A percentile compares a stretch with the other conserved stretches of the same genome.
Evolutionary conservation across 2,113 vertebrate species (phyloP).

Genomic region (Hippocampus mohnikei): DNA sequence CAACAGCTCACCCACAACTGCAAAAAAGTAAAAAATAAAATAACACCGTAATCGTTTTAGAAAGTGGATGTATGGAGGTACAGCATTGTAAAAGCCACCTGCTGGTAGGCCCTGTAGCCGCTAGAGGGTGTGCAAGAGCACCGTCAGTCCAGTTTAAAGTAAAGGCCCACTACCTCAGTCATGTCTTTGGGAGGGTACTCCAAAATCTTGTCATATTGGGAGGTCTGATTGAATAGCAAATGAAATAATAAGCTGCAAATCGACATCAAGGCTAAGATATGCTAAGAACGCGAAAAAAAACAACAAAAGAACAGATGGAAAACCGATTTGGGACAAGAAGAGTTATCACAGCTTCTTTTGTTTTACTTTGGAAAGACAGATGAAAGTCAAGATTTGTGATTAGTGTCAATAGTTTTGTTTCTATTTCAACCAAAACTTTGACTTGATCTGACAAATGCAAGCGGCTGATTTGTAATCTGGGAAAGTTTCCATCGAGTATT

Average conservation of each 20-base stretch:
- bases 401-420: not conserved
- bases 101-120: not conserved
- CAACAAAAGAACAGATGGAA: not conserved
- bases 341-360: not conserved
- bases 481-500: constrained; percentile 1
- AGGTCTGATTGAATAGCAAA: not conserved
- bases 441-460: not conserved
- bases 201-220: not conserved
- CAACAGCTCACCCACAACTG: too few species aligned
- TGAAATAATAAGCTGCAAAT: not conserved
- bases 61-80: too few species aligned
- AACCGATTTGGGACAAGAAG: not conserved
- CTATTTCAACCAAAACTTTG: not conserved
- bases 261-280: not conserved
- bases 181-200: not conserved
- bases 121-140: not conserved
- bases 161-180: not conserved
- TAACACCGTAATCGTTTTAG: too few species aligned
- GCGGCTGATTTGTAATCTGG: constrained; percentile 1
- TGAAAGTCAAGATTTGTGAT: not conserved
- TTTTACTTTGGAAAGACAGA: not conserved
- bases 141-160: not conserved
- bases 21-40: too few species aligned
- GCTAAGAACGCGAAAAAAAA: not conserved
- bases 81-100: not conserved